Evolutionary conservation across 2,113 vertebrate species (phyloP), one percentile per base, ranked within the genome.

Genomic region (Phaethon lepturus): DNA sequence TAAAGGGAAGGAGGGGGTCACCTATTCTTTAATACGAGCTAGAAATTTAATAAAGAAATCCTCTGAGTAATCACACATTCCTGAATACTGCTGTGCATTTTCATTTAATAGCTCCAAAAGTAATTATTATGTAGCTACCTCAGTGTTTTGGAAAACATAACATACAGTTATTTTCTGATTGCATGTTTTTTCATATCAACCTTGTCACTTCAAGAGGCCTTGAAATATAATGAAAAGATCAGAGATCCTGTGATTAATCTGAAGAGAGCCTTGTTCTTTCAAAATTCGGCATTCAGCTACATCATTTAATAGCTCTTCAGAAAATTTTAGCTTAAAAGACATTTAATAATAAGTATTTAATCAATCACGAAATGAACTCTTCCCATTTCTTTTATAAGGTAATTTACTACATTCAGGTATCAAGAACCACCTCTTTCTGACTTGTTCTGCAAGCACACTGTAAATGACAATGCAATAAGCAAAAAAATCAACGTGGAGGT

Each of bases 71-170:
- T 93, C 92, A 77, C 38, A 29, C 71, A 73, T 89, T 92, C 52
- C 79, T 58, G 55, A 95, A 83, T 53, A 87, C 42, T 92, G 86
- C 60, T 86, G 85, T 40, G 73, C 44, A 0, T 91, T 95, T 95
- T 94, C 75, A 81, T 90, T 90, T 94, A 91, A 80, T 78, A 72
- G 58, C 52, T 94, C 47, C 59, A 73, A 73, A 96, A 90, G 89
- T 87, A 95, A 97, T 96, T 94, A 95, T 80, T 82, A 78, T 58
- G 79, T 87, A 90, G 88, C 66, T 91, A 92, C 82, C 66, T 95
- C 66, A 47, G 88, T 92, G 79, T 81, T 91, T 88, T 89, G 72
- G 76, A 78, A 96, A 93, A 90, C 66, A 93, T 47, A 91, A 63
- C 69, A 59, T 77, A 66, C 58, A 89, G 79, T 64, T 85, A 93